Percentiles rank a stretch among this genome's conserved stretches.
Evolutionary conservation across 2,113 vertebrate genomes (phyloP).

Genomic region (Geococcyx californianus): DNA sequence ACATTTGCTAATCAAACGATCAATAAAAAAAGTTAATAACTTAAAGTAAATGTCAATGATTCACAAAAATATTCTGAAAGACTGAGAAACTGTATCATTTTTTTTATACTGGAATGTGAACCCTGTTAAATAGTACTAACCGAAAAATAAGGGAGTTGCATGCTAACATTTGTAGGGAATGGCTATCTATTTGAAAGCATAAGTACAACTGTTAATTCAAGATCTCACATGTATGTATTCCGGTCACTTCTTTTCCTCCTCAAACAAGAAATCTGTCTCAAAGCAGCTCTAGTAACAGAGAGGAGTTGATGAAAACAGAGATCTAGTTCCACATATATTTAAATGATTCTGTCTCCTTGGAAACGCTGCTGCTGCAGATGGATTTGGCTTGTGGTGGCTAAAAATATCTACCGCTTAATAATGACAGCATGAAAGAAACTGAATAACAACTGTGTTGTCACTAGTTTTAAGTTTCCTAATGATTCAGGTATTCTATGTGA

Average conservation of each 20-base stretch:
- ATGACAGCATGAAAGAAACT: slow-evolving; percentile 69
- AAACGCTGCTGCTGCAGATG: slow-evolving; percentile 79
- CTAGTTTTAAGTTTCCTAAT: slow-evolving; percentile 71
- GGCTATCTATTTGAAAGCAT: not conserved
- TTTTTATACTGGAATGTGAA: not conserved
- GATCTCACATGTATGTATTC: not conserved
- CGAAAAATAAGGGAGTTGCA: not conserved
- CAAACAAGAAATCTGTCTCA: slow-evolving; percentile 64
- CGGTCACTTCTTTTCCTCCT: not conserved
- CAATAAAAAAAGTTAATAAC: not conserved
- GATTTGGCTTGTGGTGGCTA: slow-evolving; percentile 78
- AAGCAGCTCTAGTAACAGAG: slow-evolving; percentile 70
- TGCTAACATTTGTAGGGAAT: not conserved
- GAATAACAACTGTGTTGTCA: slow-evolving; percentile 64
- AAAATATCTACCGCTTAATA: slow-evolving; percentile 79
- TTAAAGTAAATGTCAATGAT: not conserved
- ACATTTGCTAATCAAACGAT: not conserved
- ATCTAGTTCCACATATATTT: slow-evolving; percentile 79
- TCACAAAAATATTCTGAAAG: not conserved
- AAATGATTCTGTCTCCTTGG: slow-evolving; percentile 84
- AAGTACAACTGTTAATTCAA: not conserved
- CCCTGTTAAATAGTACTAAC: not conserved
- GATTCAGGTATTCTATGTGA: slow-evolving; percentile 62
- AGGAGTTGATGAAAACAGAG: slow-evolving; percentile 77
- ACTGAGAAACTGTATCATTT: not conserved